Evolutionary conservation across 2,113 vertebrate genomes (phyloP), one percentile per base, ranked within the genome.

Genomic region (Phycodurus eques): DNA sequence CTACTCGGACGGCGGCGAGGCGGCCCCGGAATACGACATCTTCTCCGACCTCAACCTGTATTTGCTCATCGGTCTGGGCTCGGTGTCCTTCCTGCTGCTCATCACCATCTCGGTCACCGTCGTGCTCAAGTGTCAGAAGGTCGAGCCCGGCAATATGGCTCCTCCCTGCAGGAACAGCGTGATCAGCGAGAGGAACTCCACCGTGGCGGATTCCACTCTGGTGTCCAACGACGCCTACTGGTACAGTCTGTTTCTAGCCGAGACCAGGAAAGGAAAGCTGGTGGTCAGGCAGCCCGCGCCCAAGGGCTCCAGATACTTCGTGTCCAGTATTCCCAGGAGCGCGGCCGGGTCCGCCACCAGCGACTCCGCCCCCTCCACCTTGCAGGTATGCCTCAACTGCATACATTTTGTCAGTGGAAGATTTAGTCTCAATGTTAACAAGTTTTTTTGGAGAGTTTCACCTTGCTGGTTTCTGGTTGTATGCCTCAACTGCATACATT

Each of bases 31-130:
- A 60, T 80, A 90, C 13, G 83, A 90, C 81, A 78, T 19, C 73
- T 90, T 93, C 51, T 90, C 89, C 1, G 91, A 93, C 0, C 81
- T 93, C 15, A 93, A 93, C 8, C 87, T 94, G 51, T 94, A 94
- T 67, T 80, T 94, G 71, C 91, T 94, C 1, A 91, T 94, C 35
- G 93, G 92, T 47, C 82, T 94, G 81, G 93, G 92, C 69, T 93
- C 93, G 0, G 87, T 94, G 61, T 94, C 93, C 49, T 93, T 94
- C 70, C 87, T 93, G 14, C 92, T 94, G 74, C 89, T 94, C 5
- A 89, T 94, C 0, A 91, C 92, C 74, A 93, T 94, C 71, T 78
- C 94, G 80, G 88, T 94, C 15, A 91, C 93, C 74, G 88, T 89
- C 3, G 90, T 89, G 39, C 75, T 94, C 75, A 93, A 93, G 62